Base-by-base conservation (phyloP, 2,797 vertebrate genomes). In the Acanthurus tractus region DNA sequence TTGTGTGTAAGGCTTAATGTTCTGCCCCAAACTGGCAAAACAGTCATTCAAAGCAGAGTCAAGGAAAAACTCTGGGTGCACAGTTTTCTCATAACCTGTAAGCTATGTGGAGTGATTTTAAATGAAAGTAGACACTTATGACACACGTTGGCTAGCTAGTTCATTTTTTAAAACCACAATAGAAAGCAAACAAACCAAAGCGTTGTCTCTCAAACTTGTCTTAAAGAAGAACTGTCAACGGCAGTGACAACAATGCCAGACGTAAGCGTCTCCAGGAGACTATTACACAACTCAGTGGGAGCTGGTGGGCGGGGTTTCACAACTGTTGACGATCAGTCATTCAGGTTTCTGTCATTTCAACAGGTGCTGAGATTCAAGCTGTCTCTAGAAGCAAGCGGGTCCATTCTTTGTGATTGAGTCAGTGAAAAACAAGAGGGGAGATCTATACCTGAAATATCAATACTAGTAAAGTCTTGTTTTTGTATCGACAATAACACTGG, bases 301-400 rank as follows among this genome's bases (percentile, higher is more conserved):
- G 20, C 10, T 6, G 52, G 44, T 22, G 9, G 11, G 29, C 11
- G 20, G 34, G 8, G 52, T 44, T 48, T 23, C 44, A 40, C 44
- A 25, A 5, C 53, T 22, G 52, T 42, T 75, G 49, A 25, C 57
- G 58, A 71, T 62, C 49, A 22, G 58, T 42, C 54, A 18, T 45
- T 44, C 23, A 23, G 55, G 9, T n/a, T 9, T 2, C 38, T 54
- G 56, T 38, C 38, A 53, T 68, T 55, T 53, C 58, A 62, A 63
- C 69, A 74, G 50, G 76, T 53, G 67, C 20, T 58, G 40, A 57
- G 29, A 55, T 52, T 45, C 48, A 56, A 65, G 23, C 36, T 68
- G 38, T 48, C 1, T 20, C 7, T 34, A 34, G 6, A 34, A 34
- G 29, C 29, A 7, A 34, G 29, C 29, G 6, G 29, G 29, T 34